Evolutionary conservation across 2,888 invertebrate species (phyloP).

Genomic region (Cephus sareptanus): DNA sequence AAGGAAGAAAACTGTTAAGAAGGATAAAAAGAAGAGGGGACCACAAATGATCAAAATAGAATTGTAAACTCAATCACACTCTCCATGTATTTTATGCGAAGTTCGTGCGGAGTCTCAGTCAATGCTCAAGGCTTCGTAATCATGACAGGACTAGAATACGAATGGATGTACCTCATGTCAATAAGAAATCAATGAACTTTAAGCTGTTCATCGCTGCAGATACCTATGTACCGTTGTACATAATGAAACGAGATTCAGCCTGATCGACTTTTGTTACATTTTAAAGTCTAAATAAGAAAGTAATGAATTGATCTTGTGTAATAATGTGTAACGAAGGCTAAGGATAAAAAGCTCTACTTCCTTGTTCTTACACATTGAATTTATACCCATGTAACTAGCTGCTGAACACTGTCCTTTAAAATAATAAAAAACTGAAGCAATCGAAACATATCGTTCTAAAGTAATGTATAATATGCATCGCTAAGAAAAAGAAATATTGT

Average conservation of each 20-base stretch:
- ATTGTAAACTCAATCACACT: slow-evolving; percentile 33
- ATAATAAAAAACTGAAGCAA: not conserved
- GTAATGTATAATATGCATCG: not conserved
- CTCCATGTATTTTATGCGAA: not conserved
- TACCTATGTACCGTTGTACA: not conserved
- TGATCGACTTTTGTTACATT: not conserved
- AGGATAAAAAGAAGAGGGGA: slow-evolving; percentile 61
- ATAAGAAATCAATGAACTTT: not conserved
- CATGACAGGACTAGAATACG: not conserved
- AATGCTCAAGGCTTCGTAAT: not conserved
- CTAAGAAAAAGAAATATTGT: not conserved
- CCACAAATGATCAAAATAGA: slow-evolving; percentile 62
- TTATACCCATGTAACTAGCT: not conserved
- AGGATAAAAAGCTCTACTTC: not conserved
- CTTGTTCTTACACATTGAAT: not conserved
- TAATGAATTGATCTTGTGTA: not conserved
- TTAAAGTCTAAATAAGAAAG: not conserved
- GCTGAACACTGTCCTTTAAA: not conserved
- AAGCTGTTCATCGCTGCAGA: not conserved
- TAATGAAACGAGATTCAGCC: not conserved
- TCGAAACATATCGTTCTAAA: not conserved
- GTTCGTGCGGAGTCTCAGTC: not conserved
- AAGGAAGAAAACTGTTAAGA: slow-evolving; percentile 57
- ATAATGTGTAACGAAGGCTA: not conserved
- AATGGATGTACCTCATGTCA: not conserved